These are phyloP conservation scores for Hydrolagus affinis DNA, from an alignment of 2,113 vertebrate species.

Conservation along the genomic window DNA sequence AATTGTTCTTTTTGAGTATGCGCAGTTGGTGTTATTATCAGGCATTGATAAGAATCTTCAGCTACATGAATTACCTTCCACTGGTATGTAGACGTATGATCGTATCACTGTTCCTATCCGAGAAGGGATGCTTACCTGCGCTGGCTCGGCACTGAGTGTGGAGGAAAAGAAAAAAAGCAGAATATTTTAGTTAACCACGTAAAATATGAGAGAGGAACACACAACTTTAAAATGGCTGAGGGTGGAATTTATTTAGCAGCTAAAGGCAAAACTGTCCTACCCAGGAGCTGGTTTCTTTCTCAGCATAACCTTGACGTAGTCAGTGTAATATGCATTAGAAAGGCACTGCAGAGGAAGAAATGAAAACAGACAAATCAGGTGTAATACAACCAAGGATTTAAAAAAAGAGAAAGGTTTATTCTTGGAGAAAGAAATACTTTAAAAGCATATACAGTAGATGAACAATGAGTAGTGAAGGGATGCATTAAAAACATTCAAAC, in stretches of 20 bases:
- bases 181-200: neutral
- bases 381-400: too few species aligned
- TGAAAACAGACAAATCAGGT: neutral
- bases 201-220: too few species aligned
- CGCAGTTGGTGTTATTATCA: too few species aligned
- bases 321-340: slow-evolving; percentile 56
- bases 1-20: too few species aligned
- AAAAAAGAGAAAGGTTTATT: too few species aligned
- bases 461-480: too few species aligned
- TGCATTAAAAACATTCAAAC: too few species aligned
- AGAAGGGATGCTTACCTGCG: slow-evolving; percentile 48
- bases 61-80: slow-evolving; percentile 56
- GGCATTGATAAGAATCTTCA: too few species aligned
- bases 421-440: too few species aligned
- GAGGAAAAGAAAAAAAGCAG: slow-evolving; percentile 31
- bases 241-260: too few species aligned
- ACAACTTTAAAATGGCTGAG: too few species aligned
- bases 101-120: slow-evolving; percentile 44
- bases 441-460: too few species aligned
- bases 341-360: slow-evolving; percentile 51
- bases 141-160: slow-evolving; percentile 40
- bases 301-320: slow-evolving; percentile 74
- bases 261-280: slow-evolving; percentile 41
- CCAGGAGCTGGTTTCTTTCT: slow-evolving; percentile 45
- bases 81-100: slow-evolving; percentile 64